Evolutionary conservation across 2,113 vertebrate genomes (phyloP).

Genomic region (Noturus placidus): DNA sequence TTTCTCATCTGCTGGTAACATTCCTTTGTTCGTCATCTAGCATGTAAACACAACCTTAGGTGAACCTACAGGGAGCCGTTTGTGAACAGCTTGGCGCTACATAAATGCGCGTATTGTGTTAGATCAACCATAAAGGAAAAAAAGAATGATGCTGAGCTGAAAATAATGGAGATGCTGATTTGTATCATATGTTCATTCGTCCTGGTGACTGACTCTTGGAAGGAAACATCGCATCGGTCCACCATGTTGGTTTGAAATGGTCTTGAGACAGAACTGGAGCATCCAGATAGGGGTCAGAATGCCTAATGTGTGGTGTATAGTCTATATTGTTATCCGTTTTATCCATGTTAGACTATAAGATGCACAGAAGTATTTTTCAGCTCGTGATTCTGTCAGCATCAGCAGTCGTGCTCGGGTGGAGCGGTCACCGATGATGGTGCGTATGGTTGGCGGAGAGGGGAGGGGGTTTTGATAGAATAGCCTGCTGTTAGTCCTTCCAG

Average conservation of each 20-base stretch:
- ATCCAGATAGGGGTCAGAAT: neutral
- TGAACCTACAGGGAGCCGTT: neutral
- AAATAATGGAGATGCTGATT: neutral
- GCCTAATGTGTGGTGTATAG: neutral
- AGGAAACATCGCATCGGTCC: constrained; percentile 4
- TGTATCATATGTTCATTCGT: neutral
- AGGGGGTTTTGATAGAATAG: constrained; percentile 37
- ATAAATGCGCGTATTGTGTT: neutral
- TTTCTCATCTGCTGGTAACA: neutral
- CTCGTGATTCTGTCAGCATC: constrained; percentile 45
- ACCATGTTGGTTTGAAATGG: neutral
- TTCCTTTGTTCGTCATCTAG: neutral
- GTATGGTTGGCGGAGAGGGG: constrained; percentile 7
- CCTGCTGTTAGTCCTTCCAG: constrained; percentile 48
- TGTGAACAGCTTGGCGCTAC: too few species aligned
- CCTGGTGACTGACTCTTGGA: neutral
- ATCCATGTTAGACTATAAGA: neutral
- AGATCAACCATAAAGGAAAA: neutral
- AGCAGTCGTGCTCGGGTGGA: constrained; percentile 48
- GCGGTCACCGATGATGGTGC: constrained; percentile 35
- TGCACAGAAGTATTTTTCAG: constrained; percentile 16
- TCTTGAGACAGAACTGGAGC: neutral
- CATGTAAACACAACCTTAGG: constrained; percentile 28
- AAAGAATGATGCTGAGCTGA: neutral
- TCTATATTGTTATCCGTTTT: neutral